Evolutionary conservation across 1,140 invertebrate species (phyloP).

Genomic region (Heliconius eleuchia): DNA sequence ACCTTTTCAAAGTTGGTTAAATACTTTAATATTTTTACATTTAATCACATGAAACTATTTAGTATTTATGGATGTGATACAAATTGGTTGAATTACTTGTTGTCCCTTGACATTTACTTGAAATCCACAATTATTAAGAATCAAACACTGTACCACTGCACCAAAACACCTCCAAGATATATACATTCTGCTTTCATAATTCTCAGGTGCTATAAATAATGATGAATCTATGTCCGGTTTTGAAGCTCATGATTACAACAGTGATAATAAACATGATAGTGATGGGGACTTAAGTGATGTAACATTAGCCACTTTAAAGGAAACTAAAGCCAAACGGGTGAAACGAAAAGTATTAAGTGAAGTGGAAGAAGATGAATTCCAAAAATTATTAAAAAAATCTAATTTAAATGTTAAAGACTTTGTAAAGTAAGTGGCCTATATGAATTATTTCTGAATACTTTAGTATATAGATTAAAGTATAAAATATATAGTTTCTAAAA

Average conservation of each 20-base stretch:
- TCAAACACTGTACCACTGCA: no score
- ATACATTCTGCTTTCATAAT: not conserved
- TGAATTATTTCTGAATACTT: no score
- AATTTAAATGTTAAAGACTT: constrained; percentile 68
- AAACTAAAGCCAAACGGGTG: constrained; percentile 52
- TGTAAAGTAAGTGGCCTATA: constrained; percentile 60
- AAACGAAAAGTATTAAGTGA: constrained; percentile 55
- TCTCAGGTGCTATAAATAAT: constrained; percentile 55
- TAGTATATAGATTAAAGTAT: no score
- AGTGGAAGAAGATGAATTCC: constrained; percentile 53
- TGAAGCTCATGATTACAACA: constrained; percentile 44
- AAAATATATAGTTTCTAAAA: no score
- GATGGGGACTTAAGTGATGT: constrained; percentile 52
- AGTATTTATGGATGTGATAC: not conserved
- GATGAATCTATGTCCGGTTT: constrained; percentile 47
- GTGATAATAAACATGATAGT: constrained; percentile 44
- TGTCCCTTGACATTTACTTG: no score
- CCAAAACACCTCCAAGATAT: not conserved
- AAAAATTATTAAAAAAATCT: constrained; percentile 58
- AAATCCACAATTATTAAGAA: no score
- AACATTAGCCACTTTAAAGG: constrained; percentile 60
- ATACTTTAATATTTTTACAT: not conserved
- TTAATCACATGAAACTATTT: not conserved
- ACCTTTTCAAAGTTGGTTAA: not conserved
- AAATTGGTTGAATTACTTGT: no score